Evolutionary conservation across 1,140 invertebrate genomes (phyloP), one percentile per base, ranked within the genome.

Genomic region (Diabrotica undecimpunctata): DNA sequence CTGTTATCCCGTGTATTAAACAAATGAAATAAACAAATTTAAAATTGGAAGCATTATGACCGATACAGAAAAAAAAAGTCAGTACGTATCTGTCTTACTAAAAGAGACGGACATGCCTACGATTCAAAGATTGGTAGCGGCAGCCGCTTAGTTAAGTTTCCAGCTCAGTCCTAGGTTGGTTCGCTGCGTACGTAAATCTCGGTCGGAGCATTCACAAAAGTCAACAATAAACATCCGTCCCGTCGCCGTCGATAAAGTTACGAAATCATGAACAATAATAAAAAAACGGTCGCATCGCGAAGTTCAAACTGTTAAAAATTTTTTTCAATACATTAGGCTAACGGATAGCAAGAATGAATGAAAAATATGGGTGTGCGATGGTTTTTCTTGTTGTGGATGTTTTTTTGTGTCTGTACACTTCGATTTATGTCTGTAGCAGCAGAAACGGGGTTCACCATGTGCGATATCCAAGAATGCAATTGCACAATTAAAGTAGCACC

Each of bases 381-480:
- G 56, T 68, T 65, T 53, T 64, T 70, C 62, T 61, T 73, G 55
- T 55, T 60, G 57, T 66, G 69, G 59, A 55, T 70, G 61, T 61
- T 65, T 62, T 66, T 65, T 61, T 50, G 65, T 70, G 61, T 67
- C n/a, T 38, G 38, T 50, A 37, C 54, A 35, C 11, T 66, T n/a
- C 8, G 41, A 46, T 59, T 65, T 10, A 46, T 53, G 9, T 53
- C 62, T 38, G 65, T 37, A n/a, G 46, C 53, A 46, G 65, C 63
- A 38, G 57, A 74, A 64, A 67, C 65, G 58, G 68, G 67, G 38
- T 65, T 69, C 54, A 70, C 67, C 52, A 80, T 87, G 67, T 87
- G 86, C 73, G 78, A 81, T 14, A 79, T 83, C 70, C 75, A 80
- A 50, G 85, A 81, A 71, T 88, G 87, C 76, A 81, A 82, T 64